Conservation (phyloP, 2,113 vertebrate genomes). For the Sander vitreus region DNA sequence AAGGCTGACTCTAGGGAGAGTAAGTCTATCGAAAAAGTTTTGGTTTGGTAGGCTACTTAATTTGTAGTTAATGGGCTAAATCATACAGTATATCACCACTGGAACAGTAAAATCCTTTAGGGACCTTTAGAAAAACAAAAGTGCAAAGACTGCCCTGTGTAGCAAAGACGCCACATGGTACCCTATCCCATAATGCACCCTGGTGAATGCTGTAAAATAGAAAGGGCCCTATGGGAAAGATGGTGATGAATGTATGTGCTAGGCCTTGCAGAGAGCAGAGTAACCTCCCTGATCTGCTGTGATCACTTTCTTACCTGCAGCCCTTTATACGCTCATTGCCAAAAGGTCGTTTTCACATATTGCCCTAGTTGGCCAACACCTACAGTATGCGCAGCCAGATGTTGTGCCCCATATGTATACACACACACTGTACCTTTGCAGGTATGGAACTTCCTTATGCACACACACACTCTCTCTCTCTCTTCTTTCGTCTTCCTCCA, state of each 20-base stretch:
- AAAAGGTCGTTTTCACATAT: conserved; percentile 51
- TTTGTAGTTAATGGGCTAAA: conserved; percentile 30
- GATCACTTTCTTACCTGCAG: conserved; percentile 55
- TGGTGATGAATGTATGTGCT: conserved; percentile 73
- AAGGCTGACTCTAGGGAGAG: neutral
- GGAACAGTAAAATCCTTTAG: conserved; percentile 8
- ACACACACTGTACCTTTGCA: conserved; percentile 6
- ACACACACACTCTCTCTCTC: neutral
- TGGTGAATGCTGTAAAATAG: conserved; percentile 48
- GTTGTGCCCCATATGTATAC: conserved; percentile 6
- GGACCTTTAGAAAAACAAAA: conserved; percentile 29
- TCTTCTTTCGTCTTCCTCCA: neutral
- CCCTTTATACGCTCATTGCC: conserved; percentile 44
- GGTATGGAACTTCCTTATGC: neutral
- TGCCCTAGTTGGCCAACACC: conserved; percentile 47
- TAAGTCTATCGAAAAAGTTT: neutral
- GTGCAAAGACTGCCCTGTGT: conserved; percentile 19
- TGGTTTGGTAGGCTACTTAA: neutral
- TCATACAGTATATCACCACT: neutral
- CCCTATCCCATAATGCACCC: conserved; percentile 51
- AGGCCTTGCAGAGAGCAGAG: conserved; percentile 41
- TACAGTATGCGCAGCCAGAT: conserved; percentile 25
- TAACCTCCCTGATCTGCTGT: conserved; percentile 59
- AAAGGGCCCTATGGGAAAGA: conserved; percentile 58
- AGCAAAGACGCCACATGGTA: conserved; percentile 49